phyloP scores from a whole-genome alignment of 2,888 invertebrate genomes.

The Lottia gigantea region DNA sequence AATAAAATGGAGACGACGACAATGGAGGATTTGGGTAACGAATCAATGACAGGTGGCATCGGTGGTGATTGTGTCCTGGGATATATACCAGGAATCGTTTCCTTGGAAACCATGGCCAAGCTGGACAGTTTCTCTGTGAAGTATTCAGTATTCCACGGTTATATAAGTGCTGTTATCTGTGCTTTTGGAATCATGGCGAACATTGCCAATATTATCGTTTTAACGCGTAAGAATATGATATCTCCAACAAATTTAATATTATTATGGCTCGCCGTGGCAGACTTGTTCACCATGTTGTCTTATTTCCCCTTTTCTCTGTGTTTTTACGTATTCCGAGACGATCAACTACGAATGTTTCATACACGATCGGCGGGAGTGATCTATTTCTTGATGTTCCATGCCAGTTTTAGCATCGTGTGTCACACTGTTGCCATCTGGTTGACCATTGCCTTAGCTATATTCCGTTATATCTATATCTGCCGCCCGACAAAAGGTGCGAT shows the following conservation, averaged over 20 bases:
- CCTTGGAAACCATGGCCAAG: conserved; percentile 26
- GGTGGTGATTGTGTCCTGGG: background rate
- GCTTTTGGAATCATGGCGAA: conserved; percentile 91
- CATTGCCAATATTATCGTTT: conserved; percentile 89
- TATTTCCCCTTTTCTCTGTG: conserved; percentile 91
- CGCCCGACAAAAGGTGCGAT: conserved; percentile 83
- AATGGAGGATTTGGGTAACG: background rate
- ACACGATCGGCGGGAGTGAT: conserved; percentile 67
- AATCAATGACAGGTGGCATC: background rate
- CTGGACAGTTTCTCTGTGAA: conserved; percentile 44
- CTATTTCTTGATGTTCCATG: conserved; percentile 77
- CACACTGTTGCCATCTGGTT: conserved; percentile 94
- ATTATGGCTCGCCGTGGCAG: conserved; percentile 85
- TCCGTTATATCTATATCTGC: conserved; percentile 81
- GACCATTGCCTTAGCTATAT: conserved; percentile 91
- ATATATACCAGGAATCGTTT: conserved; percentile 32
- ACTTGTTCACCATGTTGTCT: conserved; percentile 88
- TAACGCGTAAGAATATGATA: conserved; percentile 88
- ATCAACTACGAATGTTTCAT: conserved; percentile 41
- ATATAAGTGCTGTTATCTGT: conserved; percentile 87
- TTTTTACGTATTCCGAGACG: conserved; percentile 67
- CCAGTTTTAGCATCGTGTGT: conserved; percentile 86
- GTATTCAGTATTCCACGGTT: conserved; percentile 78
- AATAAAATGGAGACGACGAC: background rate
- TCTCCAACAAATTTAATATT: conserved; percentile 92